Conservation (phyloP, 2,113 vertebrate species). For the Clarias batrachus region DNA sequence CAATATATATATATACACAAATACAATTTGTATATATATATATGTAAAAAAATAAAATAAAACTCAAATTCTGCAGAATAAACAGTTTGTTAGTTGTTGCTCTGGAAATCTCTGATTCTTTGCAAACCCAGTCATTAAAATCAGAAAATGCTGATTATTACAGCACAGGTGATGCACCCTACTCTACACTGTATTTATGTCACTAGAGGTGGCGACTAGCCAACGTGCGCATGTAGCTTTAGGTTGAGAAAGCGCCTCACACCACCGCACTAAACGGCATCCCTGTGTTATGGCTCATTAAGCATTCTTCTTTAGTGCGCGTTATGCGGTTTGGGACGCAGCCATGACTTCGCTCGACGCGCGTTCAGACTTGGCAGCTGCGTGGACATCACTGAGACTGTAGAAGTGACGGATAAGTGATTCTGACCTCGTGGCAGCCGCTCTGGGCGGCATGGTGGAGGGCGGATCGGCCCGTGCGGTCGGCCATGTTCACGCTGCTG, state of each 20-base stretch:
- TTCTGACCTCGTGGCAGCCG: conserved; percentile 84
- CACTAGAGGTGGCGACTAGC: too few relatives aligned
- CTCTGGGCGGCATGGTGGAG: conserved; percentile 92
- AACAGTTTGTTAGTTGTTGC: too few relatives aligned
- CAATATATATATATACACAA: too few relatives aligned
- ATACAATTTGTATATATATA: too few relatives aligned
- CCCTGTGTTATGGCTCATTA: background rate
- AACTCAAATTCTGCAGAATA: too few relatives aligned
- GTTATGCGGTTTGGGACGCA: background rate
- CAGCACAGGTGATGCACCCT: too few relatives aligned
- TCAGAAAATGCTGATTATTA: too few relatives aligned
- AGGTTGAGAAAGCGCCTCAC: background rate
- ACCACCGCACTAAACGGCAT: background rate
- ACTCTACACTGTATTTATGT: too few relatives aligned
- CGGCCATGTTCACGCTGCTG: conserved; percentile 85
- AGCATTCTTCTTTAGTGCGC: background rate
- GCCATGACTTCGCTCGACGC: background rate
- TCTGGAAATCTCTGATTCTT: too few relatives aligned
- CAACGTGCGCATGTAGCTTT: too few relatives aligned
- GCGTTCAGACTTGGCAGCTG: background rate
- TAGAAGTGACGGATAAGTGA: background rate
- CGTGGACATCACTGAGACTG: background rate
- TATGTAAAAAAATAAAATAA: too few relatives aligned
- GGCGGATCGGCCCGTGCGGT: conserved; percentile 87
- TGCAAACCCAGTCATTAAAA: too few relatives aligned